Base-by-base conservation (phyloP, 2,113 vertebrate genomes). In the Aegypius monachus region DNA sequence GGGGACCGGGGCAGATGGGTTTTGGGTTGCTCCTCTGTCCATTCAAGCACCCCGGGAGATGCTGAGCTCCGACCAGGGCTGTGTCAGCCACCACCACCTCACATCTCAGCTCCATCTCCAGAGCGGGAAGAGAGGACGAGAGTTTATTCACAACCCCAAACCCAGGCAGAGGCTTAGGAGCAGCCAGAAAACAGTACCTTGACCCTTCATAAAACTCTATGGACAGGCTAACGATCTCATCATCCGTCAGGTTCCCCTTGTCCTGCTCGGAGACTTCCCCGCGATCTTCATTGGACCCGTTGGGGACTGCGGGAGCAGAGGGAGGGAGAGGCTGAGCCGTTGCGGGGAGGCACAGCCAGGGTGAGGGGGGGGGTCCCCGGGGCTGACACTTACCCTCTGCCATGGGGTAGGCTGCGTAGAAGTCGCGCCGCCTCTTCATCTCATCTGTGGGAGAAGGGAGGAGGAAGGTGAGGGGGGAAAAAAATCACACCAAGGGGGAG, bases 201-300 rank as follows among this genome's bases (percentile, higher is more conserved):
- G 97, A 98, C 40, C 98, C 98, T 91, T 99, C 98, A 1, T 99
- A 99, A 94, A 99, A 99, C 98, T 99, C 99, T 36, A 99, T 99
- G 95, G 99, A 99, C 68, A 99, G 98, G 87, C 99, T 99, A 98
- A 99, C 99, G 43, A 99, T 99, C 96, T 99, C 99, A 1, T 99
- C 99, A 20, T 99, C 99, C 0, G 98, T 97, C 74, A 98, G 98
- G 70, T 98, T 97, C 32, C 98, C 98, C 81, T 98, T 99, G 91
- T 99, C 99, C 92, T 98, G 98, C 97, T 99, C 96, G 21, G 98
- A 56, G 81, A 98, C 96, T 92, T 99, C 99, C 13, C 98, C 97
- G 0, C 98, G 98, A 34, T 98, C 98, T 84, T 98, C 98, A 0
- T 97, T 98, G 90, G 98, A 98, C 11, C 98, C 98, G 1, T 98